Percentiles rank a stretch among this genome's conserved stretches.
phyloP scores from a whole-genome alignment of 2,113 vertebrate genomes.

The Bufo bufo region DNA sequence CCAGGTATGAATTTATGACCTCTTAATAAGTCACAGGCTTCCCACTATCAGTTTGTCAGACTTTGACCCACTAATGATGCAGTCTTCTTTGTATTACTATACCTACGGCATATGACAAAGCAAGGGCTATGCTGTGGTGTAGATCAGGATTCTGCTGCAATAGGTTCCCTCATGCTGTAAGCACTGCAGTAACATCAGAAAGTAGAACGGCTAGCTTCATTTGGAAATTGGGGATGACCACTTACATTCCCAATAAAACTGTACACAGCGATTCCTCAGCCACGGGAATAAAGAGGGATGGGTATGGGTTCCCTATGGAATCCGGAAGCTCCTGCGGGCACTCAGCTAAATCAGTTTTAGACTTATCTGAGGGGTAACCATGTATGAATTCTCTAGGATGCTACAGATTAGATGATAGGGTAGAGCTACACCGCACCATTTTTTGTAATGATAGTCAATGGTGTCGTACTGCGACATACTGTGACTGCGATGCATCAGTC shows the following conservation, averaged over 20 bases:
- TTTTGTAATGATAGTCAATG: too few species aligned
- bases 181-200: conserved; percentile 47
- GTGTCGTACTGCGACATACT: too few species aligned
- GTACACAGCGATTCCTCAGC: not conserved
- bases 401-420: too few species aligned
- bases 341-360: not conserved
- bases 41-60: conserved; percentile 12
- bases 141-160: conserved; percentile 29
- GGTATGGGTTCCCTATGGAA: conserved; percentile 16
- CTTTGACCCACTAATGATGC: conserved; percentile 42
- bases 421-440: too few species aligned
- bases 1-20: conserved; percentile 64
- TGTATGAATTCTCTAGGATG: too few species aligned
- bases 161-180: conserved; percentile 8
- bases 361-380: too few species aligned
- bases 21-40: conserved; percentile 35
- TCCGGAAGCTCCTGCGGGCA: conserved; percentile 30
- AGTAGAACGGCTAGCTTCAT: not conserved
- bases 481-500: too few species aligned
- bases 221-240: not conserved
- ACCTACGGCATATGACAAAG: not conserved
- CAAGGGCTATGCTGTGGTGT: not conserved
- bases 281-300: not conserved
- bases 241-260: not conserved
- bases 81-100: not conserved